Evolutionary conservation across 2,888 invertebrate genomes (phyloP), one percentile per base, ranked within the genome.

Genomic region (Lysandra coridon): DNA sequence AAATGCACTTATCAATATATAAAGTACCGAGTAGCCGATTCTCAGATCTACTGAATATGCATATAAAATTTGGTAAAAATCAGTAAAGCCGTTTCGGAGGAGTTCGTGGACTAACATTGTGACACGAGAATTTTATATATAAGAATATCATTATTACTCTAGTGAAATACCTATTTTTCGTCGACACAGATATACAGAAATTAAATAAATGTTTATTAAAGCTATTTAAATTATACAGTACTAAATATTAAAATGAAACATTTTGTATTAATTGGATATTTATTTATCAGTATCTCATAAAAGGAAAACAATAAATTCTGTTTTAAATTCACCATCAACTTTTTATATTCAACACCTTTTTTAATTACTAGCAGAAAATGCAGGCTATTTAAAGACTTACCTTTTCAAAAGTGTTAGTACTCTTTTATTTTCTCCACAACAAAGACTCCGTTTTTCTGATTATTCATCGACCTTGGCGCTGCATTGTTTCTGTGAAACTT

Each of bases 321-420:
- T 62, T 23, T 62, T n/a, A 62, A 62, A 23, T 49, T n/a, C 62
- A 62, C 23, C n/a, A 17, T 57, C 53, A 14, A 57, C 17, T 49
- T 49, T 49, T 57, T 57, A 57, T 17, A 57, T 57, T 57, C 57
- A 57, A 57, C 57, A 4, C 30, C 64, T 10, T 4, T 14, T 12
- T 17, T 69, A 37, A 69, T 69, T 14, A 69, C 69, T 17, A 30
- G 30, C 14, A 69, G 4, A 69, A 69, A 69, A 69, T 37, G 33
- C 33, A 33, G 33, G 69, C 69, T 69, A 69, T 69, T 69, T 23
- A 69, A 69, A 33, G 69, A 37, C 69, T 57, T 69, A 69, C 69
- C 17, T 69, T 33, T 69, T 69, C 17, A 37, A 69, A 33, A 69
- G 69, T 69, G 37, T 69, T 69, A 69, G 37, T 69, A 69, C 33